A percentile compares a stretch with the other conserved stretches of the same genome.
These are phyloP conservation scores for Druceiella hillmani DNA, from an alignment of 2,888 invertebrate species.

Conservation along the genomic window DNA sequence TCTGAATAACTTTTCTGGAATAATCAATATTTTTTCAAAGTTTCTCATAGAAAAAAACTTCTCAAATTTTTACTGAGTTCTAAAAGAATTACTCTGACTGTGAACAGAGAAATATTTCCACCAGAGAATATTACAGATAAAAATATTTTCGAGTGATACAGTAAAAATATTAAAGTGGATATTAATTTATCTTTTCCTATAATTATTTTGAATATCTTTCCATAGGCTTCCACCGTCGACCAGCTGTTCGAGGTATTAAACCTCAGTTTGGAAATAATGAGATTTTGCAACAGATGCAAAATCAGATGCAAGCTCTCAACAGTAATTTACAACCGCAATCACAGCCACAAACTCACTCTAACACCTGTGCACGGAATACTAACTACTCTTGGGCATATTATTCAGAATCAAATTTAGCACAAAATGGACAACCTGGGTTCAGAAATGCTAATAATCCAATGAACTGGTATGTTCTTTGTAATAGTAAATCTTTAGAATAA, in stretches of 20 bases:
- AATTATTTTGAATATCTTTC: background rate
- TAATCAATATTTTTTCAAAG: too few relatives aligned
- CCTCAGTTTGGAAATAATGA: constrained; percentile 80
- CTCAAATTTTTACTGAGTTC: too few relatives aligned
- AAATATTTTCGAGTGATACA: too few relatives aligned
- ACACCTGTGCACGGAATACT: constrained; percentile 36
- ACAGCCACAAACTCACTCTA: constrained; percentile 29
- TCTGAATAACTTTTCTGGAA: too few relatives aligned
- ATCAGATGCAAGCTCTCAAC: constrained; percentile 51
- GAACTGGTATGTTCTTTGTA: background rate
- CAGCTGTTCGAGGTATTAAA: constrained; percentile 84
- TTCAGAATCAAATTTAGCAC: constrained; percentile 48
- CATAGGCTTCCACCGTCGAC: constrained; percentile 78
- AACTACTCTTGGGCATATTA: constrained; percentile 63
- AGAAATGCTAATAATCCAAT: constrained; percentile 25
- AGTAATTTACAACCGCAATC: constrained; percentile 24
- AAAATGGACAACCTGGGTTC: constrained; percentile 41
- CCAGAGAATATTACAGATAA: too few relatives aligned
- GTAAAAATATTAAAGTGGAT: too few relatives aligned
- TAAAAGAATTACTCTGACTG: too few relatives aligned
- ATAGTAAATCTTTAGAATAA: constrained; percentile 31
- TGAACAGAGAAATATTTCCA: too few relatives aligned
- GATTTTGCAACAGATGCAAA: constrained; percentile 76
- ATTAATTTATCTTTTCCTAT: background rate
- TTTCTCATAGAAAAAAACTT: too few relatives aligned